Conservation (phyloP, 2,113 vertebrate species). For the Thymallus thymallus region DNA sequence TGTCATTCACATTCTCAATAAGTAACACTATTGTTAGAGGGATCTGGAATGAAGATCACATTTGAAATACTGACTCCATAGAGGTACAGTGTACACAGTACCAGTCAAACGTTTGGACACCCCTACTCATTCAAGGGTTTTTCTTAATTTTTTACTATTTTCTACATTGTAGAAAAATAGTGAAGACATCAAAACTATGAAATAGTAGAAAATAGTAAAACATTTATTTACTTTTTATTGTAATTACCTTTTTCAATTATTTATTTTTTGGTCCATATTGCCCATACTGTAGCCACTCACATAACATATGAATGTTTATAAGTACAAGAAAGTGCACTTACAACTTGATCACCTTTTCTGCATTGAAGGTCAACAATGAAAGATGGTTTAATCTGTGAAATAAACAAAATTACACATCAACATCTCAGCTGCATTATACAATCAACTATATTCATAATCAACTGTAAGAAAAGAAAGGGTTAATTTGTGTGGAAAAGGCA, state of each 20-base stretch:
- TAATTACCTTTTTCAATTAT: neutral
- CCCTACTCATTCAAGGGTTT: too few relatives aligned
- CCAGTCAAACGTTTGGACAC: too few relatives aligned
- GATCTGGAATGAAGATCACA: conserved; percentile 37
- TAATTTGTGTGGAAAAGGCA: too few relatives aligned
- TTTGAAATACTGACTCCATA: neutral
- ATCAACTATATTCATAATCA: too few relatives aligned
- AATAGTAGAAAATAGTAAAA: too few relatives aligned
- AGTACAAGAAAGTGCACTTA: conserved; percentile 3
- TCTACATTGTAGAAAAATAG: too few relatives aligned
- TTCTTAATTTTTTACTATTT: too few relatives aligned
- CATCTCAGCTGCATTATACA: neutral
- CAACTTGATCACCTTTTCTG: neutral
- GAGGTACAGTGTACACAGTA: too few relatives aligned
- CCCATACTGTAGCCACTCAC: neutral
- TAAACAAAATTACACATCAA: neutral
- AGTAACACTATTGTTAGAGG: fast-evolving
- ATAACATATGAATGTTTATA: neutral
- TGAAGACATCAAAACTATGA: too few relatives aligned
- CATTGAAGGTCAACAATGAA: conserved; percentile 6
- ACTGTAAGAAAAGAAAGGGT: too few relatives aligned
- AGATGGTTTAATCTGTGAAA: neutral
- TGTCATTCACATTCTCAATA: conserved; percentile 63
- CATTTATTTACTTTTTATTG: too few relatives aligned
- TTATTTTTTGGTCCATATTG: too few relatives aligned